Percentiles rank a stretch among this genome's conserved stretches.
Evolutionary conservation across 2,797 vertebrate species (phyloP).

Genomic region (Apogon hyalosoma): DNA sequence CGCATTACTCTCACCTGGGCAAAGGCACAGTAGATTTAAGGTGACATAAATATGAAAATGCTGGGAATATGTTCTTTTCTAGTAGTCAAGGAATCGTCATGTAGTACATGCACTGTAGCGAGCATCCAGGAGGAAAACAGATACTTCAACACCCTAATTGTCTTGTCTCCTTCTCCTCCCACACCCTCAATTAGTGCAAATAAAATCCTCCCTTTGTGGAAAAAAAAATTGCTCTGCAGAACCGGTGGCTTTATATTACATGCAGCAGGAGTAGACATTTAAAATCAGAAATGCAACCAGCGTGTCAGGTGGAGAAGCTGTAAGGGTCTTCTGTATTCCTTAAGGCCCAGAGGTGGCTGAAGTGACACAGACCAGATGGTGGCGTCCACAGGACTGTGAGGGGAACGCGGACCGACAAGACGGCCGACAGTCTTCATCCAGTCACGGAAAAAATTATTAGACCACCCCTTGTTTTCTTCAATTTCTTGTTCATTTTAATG

Average conservation of each 20-base stretch:
- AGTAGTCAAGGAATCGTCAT: constrained; percentile 1
- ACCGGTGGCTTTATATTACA: constrained; percentile 5
- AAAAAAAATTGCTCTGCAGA: constrained; percentile 5
- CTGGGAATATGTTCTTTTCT: background rate
- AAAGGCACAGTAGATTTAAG: constrained; percentile 15
- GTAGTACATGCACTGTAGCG: background rate
- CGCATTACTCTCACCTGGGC: constrained; percentile 19
- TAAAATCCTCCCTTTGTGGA: constrained; percentile 33
- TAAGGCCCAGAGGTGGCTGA: constrained; percentile 50
- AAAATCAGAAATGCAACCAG: constrained; percentile 14
- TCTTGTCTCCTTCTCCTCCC: constrained; percentile 33
- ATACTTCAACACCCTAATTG: constrained; percentile 33
- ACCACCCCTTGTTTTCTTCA: no score
- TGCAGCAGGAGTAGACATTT: constrained; percentile 21
- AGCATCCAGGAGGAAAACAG: constrained; percentile 4
- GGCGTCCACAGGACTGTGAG: constrained; percentile 49
- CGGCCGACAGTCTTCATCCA: background rate
- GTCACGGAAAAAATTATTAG: no score
- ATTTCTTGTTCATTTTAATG: no score
- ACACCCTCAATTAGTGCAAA: constrained; percentile 51
- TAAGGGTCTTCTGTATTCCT: constrained; percentile 37
- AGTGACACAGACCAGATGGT: constrained; percentile 67
- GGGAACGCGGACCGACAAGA: constrained; percentile 47
- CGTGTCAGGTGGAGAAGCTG: constrained; percentile 38
- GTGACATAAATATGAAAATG: constrained; percentile 19